A percentile compares a stretch with the other conserved stretches of the same genome.
These are phyloP conservation scores for Thaumetopoea pityocampa DNA, from an alignment of 1,140 invertebrate species.

Conservation along the genomic window DNA sequence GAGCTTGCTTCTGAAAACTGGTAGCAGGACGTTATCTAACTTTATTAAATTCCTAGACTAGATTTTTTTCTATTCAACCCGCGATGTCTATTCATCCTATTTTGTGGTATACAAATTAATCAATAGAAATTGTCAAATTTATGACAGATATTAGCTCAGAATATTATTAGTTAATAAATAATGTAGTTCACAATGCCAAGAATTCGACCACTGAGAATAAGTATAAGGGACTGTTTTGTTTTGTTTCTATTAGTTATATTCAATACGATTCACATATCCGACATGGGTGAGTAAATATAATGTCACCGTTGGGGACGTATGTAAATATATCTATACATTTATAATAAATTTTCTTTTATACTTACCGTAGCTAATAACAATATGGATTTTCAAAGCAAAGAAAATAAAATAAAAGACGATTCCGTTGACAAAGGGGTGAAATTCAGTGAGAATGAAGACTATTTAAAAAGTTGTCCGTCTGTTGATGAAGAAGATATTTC, in stretches of 20 bases:
- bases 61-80: too few relatives aligned
- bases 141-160: too few relatives aligned
- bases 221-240: conserved; percentile 56
- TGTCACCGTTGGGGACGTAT: background rate
- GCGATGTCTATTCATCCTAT: too few relatives aligned
- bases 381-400: conserved; percentile 59
- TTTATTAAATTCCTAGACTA: too few relatives aligned
- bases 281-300: conserved; percentile 51
- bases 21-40: too few relatives aligned
- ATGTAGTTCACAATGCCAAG: conserved; percentile 34
- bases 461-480: conserved; percentile 53
- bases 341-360: conserved; percentile 2
- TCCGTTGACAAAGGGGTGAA: conserved; percentile 44
- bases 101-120: too few relatives aligned
- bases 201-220: conserved; percentile 45
- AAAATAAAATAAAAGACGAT: conserved; percentile 53
- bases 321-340: background rate
- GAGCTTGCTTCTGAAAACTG: too few relatives aligned
- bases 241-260: conserved; percentile 65
- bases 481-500: conserved; percentile 37
- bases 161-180: too few relatives aligned
- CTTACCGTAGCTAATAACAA: conserved; percentile 56
- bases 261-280: conserved; percentile 63
- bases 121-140: too few relatives aligned
- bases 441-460: conserved; percentile 59